Base-by-base conservation (phyloP, 2,888 invertebrate genomes). In the Leucophenga montana region DNA sequence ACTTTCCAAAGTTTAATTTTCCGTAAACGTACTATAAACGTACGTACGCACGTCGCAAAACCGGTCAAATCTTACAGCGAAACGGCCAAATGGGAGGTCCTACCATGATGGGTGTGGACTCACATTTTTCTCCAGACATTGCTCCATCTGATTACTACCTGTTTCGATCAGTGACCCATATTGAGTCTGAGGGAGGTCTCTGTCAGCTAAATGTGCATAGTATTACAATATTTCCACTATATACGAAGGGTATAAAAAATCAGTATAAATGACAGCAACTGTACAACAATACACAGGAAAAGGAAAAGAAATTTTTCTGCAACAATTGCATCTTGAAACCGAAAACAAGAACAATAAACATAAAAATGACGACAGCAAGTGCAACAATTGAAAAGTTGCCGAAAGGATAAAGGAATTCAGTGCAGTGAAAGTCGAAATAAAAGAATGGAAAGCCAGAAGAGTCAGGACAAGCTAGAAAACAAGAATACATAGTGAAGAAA, bases 361-460 rank as follows among this genome's bases (percentile, higher is more conserved):
- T n/a, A n/a, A n/a, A n/a, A n/a, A n/a, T n/a, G n/a, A 54, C 54
- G 18, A 11, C 16, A 33, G 8, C 33, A 8, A 33, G 33, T 33
- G 3, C 33, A 33, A 56, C 56, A 56, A 22, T 56, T 56, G 56
- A 56, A 56, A 27, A 56, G 56, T 56, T 56, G 20, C 27, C 56
- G 22, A 22, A 56, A 18, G 56, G 56, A 56, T 56, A 56, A 56
- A 56, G 27, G 27, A 9, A 56, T 53, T 56, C 56, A 56, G 27
- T 27, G 56, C 56, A 39, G 39, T 56, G 56, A 20, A 56, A 56
- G 5, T 1, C 56, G 8, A 11, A 56, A 56, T 3, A 39, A 39
- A 22, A 13, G 13, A 27, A 6, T 0, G 18, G 14, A 56, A 56
- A 22, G 9, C 56, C 11, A 8, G 27, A 27, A 11, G 2, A 20